Base-by-base conservation (phyloP, 1,140 invertebrate genomes). In the Apis florea region DNA sequence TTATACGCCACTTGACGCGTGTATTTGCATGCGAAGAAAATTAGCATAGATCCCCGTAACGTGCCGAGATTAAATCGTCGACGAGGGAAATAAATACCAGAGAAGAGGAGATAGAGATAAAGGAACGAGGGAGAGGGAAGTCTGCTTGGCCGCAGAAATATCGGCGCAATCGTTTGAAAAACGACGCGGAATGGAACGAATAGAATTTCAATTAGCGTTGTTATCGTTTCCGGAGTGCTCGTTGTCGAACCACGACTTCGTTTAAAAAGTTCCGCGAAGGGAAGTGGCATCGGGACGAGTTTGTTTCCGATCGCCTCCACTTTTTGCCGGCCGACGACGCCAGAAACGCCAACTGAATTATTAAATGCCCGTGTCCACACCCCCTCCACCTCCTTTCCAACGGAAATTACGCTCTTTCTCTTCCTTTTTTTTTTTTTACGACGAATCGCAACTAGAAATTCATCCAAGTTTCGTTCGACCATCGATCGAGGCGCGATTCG, bases 161-260 rank as follows among this genome's bases (percentile, higher is more conserved):
- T 59, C 21, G 31, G 26, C 51, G 13, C 51, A 17, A 8, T 40
- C 40, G 13, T 11, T 2, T 24, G 31, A 31, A 71, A 51, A 61
- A 13, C 17, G 19, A 51, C 24, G 13, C 17, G 24, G 49, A n/a
- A 59, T 40, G 31, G 31, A 40, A 40, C 31, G 31, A 40, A 40
- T 40, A 40, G 54, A 51, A 51, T 78, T 24, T 77, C 53, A 70
- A 78, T 78, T 61, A 70, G 54, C 19, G 67, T 70, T 70, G 56
- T 61, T 61, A 51, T 70, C 66, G 31, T 58, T 51, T 47, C n/a
- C 51, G 15, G 10, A 21, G 24, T 1, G 21, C n/a, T 21, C 40
- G 31, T 49, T 66, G 75, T 26, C n/a, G 40, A 68, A 17, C 31
- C 53, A 26, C 26, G 61, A 68, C 59, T 78, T 69, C 53, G 66